A percentile compares a stretch with the other conserved stretches of the same genome.
These are phyloP conservation scores for Bungarus multicinctus DNA, from an alignment of 2,113 vertebrate species.

Conservation along the genomic window DNA sequence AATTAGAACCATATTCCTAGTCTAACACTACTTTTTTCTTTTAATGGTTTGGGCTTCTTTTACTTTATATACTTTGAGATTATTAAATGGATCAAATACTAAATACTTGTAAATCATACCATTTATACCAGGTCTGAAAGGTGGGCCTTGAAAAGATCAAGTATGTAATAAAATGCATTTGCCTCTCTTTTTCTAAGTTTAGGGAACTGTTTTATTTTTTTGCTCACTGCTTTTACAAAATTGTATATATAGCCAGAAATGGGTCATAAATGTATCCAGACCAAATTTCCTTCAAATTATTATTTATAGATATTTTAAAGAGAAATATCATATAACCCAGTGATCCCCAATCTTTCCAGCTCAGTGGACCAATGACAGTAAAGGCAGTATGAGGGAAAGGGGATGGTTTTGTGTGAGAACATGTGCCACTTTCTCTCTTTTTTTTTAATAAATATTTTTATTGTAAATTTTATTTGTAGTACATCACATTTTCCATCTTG, in stretches of 20 bases:
- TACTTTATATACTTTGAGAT: neutral
- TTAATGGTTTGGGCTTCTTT: neutral
- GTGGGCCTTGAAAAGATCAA: neutral
- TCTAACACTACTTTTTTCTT: neutral
- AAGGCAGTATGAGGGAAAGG: no score
- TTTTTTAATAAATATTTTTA: no score
- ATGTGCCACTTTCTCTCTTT: no score
- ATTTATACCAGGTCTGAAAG: neutral
- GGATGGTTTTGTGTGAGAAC: no score
- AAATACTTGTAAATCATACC: neutral
- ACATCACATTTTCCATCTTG: no score
- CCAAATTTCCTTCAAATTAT: neutral
- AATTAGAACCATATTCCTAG: neutral
- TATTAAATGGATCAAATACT: neutral
- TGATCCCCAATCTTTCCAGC: no score
- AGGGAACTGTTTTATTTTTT: neutral
- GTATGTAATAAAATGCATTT: slow-evolving; percentile 3
- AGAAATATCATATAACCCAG: neutral
- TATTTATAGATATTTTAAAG: neutral
- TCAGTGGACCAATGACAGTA: no score
- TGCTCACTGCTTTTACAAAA: neutral
- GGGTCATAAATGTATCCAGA: neutral
- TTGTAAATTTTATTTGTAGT: no score
- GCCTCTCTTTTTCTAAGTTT: neutral
- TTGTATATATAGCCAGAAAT: neutral